A percentile compares a stretch with the other conserved stretches of the same genome.
phyloP scores from a whole-genome alignment of 1,140 invertebrate genomes.

The honey bee (Apis mellifera) region DNA sequence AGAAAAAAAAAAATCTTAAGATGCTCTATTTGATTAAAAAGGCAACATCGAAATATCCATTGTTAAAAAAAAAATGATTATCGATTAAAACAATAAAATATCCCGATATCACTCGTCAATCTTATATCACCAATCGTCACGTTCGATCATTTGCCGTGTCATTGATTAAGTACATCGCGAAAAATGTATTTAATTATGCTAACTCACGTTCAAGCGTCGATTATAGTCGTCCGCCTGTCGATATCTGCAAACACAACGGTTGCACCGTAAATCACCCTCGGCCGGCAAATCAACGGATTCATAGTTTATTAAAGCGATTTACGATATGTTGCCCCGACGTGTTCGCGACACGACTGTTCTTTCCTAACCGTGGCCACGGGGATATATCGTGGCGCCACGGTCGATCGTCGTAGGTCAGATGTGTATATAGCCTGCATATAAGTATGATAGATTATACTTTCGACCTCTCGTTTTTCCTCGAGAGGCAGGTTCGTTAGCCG shows the following conservation, averaged over 20 bases:
- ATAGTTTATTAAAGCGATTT: conserved; percentile 46
- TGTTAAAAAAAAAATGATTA: neutral
- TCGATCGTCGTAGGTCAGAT: conserved; percentile 34
- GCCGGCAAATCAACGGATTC: conserved; percentile 20
- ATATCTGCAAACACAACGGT: conserved; percentile 9
- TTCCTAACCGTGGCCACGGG: neutral
- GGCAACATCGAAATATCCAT: too few species aligned
- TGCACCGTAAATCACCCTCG: conserved; percentile 12
- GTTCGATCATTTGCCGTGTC: neutral
- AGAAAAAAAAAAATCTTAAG: neutral
- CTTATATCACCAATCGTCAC: neutral
- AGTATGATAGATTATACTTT: conserved; percentile 70
- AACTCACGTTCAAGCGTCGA: conserved; percentile 13
- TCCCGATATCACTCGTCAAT: neutral
- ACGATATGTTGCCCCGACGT: conserved; percentile 18
- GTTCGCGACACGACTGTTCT: conserved; percentile 13
- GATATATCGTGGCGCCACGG: conserved; percentile 7
- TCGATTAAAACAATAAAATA: neutral
- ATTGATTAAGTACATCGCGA: neutral
- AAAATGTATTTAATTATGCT: conserved; percentile 34
- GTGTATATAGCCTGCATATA: conserved; percentile 41
- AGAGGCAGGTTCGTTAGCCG: conserved; percentile 55
- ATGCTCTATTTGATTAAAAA: neutral
- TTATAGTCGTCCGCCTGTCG: neutral
- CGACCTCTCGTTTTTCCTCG: conserved; percentile 59